These are phyloP conservation scores for Caranx melampygus DNA, from an alignment of 2,113 vertebrate species.

Conservation along the genomic window DNA sequence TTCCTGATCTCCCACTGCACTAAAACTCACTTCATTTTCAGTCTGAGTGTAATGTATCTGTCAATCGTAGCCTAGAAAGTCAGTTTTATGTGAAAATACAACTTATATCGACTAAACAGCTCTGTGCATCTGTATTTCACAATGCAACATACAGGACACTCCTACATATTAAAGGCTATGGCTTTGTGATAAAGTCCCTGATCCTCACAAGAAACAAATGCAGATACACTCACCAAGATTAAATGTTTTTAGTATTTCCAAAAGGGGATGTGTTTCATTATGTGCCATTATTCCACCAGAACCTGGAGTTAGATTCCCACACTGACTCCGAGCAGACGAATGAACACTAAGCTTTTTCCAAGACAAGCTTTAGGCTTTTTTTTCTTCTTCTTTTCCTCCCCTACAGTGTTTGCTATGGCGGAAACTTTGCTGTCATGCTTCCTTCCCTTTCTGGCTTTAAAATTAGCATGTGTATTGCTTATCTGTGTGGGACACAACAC, in stretches of 20 bases:
- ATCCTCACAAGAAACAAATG: conserved; percentile 19
- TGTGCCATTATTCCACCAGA: conserved; percentile 88
- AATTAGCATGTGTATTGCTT: conserved; percentile 92
- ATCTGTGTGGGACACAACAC: conserved; percentile 91
- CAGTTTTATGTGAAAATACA: neutral
- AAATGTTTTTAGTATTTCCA: conserved; percentile 78
- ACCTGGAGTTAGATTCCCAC: conserved; percentile 41
- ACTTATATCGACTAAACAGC: neutral
- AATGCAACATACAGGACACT: neutral
- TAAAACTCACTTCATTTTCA: neutral
- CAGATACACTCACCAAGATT: conserved; percentile 77
- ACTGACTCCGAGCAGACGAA: conserved; percentile 27
- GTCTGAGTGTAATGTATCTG: neutral
- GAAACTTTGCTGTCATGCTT: conserved; percentile 94
- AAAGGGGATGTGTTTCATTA: conserved; percentile 77
- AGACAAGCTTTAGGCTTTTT: conserved; percentile 42
- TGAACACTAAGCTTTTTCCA: conserved; percentile 67
- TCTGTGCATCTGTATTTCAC: neutral
- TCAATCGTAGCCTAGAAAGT: neutral
- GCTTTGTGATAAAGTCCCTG: neutral
- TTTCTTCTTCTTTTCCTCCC: conserved; percentile 40
- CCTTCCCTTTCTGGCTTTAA: conserved; percentile 92
- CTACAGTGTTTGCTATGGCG: conserved; percentile 84
- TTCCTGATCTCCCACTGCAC: neutral
- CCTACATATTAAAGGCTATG: neutral